These are phyloP conservation scores for Falco biarmicus DNA, from an alignment of 2,797 vertebrate genomes.

Conservation along the genomic window DNA sequence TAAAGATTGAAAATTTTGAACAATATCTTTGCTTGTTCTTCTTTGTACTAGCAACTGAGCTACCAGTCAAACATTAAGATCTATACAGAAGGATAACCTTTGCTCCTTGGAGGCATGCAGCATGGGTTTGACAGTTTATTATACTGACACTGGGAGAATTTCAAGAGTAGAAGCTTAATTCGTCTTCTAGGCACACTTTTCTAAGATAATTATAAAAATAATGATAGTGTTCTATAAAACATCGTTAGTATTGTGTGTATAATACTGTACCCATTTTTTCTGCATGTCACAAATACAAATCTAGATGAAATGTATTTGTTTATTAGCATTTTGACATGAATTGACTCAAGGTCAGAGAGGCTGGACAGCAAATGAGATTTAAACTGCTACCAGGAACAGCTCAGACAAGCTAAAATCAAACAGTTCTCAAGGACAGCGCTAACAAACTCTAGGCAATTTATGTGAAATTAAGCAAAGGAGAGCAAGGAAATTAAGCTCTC, in stretches of 20 bases:
- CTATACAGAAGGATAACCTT: neutral
- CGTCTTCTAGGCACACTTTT: neutral
- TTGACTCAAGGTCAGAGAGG: neutral
- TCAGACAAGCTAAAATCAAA: neutral
- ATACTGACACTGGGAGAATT: neutral
- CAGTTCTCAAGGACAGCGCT: neutral
- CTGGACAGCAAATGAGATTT: neutral
- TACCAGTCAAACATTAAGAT: neutral
- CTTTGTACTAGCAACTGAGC: neutral
- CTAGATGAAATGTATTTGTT: neutral
- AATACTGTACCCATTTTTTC: neutral
- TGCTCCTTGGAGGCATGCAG: neutral
- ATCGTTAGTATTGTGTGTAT: neutral
- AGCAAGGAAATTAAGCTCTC: neutral
- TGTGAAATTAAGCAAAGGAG: neutral
- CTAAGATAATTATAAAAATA: neutral
- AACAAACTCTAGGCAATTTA: neutral
- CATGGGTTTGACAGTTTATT: neutral
- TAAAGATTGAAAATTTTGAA: neutral
- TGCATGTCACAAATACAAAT: neutral
- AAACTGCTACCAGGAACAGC: neutral
- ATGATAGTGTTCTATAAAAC: neutral
- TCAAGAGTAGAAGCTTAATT: neutral
- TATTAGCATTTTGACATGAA: neutral
- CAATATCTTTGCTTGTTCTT: neutral